These are phyloP conservation scores for Leucopternis melanops DNA, from an alignment of 2,113 vertebrate species.

Conservation along the genomic window DNA sequence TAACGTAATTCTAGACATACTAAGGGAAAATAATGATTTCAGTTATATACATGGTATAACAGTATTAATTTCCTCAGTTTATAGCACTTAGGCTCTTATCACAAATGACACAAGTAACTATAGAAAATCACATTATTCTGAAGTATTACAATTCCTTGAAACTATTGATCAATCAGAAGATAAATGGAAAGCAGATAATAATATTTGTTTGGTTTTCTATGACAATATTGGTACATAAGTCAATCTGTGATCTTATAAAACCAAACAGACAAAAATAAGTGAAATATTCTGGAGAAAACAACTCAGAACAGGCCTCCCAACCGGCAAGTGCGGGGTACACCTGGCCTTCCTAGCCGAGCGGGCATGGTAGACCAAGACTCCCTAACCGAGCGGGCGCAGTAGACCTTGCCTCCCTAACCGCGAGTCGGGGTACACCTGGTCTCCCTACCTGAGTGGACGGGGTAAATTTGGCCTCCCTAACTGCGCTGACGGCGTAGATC, in stretches of 20 bases:
- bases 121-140: neutral
- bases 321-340: no score
- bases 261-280: neutral
- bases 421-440: no score
- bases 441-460: no score
- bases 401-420: no score
- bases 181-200: neutral
- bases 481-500: no score
- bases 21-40: neutral
- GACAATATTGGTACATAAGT: neutral
- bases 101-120: neutral
- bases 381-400: no score
- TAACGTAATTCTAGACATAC: neutral
- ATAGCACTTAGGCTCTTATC: neutral
- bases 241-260: neutral
- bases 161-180: neutral
- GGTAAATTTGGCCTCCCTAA: no score
- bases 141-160: neutral
- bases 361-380: no score
- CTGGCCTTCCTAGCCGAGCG: no score
- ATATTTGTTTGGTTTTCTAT: neutral
- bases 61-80: neutral
- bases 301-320: no score
- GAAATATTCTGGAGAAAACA: neutral
- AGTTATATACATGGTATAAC: neutral